Base-by-base conservation (phyloP, 2,797 vertebrate species). In the Gadopsis marmoratus region DNA sequence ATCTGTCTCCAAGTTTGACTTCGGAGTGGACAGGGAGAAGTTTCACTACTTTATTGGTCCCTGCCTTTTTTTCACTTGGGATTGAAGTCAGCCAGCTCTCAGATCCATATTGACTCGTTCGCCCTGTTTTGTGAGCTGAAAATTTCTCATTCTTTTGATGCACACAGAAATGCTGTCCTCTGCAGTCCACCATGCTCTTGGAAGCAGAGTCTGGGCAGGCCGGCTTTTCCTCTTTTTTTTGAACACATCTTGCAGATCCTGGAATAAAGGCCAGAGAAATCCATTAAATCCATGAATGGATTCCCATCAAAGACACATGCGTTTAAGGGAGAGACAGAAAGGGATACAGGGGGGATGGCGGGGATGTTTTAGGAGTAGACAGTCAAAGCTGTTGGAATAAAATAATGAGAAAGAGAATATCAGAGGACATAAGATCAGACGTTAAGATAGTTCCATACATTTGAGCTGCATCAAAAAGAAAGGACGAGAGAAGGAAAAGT, bases 271-370 rank as follows among this genome's bases (percentile, higher is more conserved):
- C 88, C 66, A 60, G 88, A 94, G 89, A 96, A 95, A 95, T 95
- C 94, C 94, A 95, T 95, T 95, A 95, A 96, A 95, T 94, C 93
- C 94, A 93, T 94, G 93, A 95, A 95, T 95, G 94, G 93, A 93
- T 95, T 95, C 92, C 89, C 93, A 94, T 95, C 93, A 95, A 95
- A 96, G 92, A 90, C 81, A 37, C 64, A 21, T 78, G 83, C 79
- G 61, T 95, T 94, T 94, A 92, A 86, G 88, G 87, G 74, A 86
- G 83, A 86, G 83, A 85, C 76, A 77, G 78, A 78, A 70, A 64
- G 71, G 56, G 74, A 81, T 78, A 81, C 62, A 71, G 68, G 71
- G 64, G 71, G 56, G 62, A 71, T 76, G 70, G 70, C 6, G 51
- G 67, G 71, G 82, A 53, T 78, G 89, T 87, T 92, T 90, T 86